Base-by-base conservation (phyloP, 2,113 vertebrate species). In the Colius striatus region DNA sequence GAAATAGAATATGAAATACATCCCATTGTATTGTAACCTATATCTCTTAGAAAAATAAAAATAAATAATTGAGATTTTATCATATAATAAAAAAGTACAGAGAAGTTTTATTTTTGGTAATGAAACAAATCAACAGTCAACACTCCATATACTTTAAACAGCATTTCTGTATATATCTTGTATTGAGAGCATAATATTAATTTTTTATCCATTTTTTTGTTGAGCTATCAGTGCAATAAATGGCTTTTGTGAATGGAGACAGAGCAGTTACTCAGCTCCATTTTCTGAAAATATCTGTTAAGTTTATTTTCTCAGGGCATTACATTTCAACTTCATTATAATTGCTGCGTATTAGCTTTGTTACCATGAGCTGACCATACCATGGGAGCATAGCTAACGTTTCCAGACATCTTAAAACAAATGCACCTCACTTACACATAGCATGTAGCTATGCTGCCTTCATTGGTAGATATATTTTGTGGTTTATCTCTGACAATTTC, bases 311-410 rank as follows among this genome's bases (percentile, higher is more conserved):
- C 41, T 85, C 86, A 94, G 21, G 71, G 70, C 25, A 68, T 84
- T 97, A 93, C 71, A 85, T 95, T 96, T 97, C 96, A 97, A 97
- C 41, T 92, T 97, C 78, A 92, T 97, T 97, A 72, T 65, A 94
- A 91, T 92, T 96, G 77, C 92, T 96, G 70, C 85, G 71, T 76
- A 95, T 96, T 97, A 96, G 66, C 84, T 94, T 87, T 67, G 70
- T 76, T 94, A 55, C 36, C 41, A 21, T 57, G 70, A 96, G 95
- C 67, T 96, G 92, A 89, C 85, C 91, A 92, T 85, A 87, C n/a
- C n/a, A 41, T 41, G 85, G 89, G 32, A 97, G 83, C 63, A 88
- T 63, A 66, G 73, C n/a, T 93, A 89, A 91, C 19, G 68, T 95
- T 94, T 92, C 58, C 26, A 75, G 29, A 51, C 82, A 50, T 41